Base-by-base conservation (phyloP, 92 coral and sea anemone genomes). In the Blastomussa wellsi region DNA sequence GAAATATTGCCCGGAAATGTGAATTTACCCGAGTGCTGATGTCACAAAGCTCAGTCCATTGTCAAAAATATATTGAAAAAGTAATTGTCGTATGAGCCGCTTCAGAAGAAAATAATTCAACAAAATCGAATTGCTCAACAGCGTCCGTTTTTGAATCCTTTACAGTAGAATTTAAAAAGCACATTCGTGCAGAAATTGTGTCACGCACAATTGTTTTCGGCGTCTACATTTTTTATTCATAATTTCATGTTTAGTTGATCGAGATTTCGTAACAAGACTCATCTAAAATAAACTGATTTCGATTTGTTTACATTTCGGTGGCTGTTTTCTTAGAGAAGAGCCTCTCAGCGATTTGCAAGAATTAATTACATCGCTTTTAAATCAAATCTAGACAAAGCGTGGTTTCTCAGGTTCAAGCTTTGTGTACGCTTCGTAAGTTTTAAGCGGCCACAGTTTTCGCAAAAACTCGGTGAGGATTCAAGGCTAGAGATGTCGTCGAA, bases 261-360 rank as follows among this genome's bases (percentile, higher is more conserved):
- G 15, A 42, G 85, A 81, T 71, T 81, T 69, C 37, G 85, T 68
- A 49, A 70, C 81, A 53, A 77, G 31, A 68, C 19, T 10, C 64
- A 20, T 48, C 74, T 68, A 44, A 67, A n/a, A 49, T 69, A 80
- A 51, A 81, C 57, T 48, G 69, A 35, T 49, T 67, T 69, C 47
- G 55, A 81, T 81, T 70, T 70, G 71, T 81, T 81, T 81, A 52
- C 78, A 47, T 70, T 69, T 81, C 67, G 51, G 77, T 64, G 77
- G 68, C 67, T 81, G 77, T 69, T 70, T 77, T 69, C 73, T 13
- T 6, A 64, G 60, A 31, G 28, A 64, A 28, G 39, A 53, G 59
- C 64, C 24, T 37, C 35, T 60, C 59, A 70, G 22, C 42, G 32
- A 69, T 70, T 55, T 52, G 36, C 77, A 81, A 31, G 67, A 29